phyloP scores from a whole-genome alignment of 2,888 invertebrate species.

The Pheosia gnoma region DNA sequence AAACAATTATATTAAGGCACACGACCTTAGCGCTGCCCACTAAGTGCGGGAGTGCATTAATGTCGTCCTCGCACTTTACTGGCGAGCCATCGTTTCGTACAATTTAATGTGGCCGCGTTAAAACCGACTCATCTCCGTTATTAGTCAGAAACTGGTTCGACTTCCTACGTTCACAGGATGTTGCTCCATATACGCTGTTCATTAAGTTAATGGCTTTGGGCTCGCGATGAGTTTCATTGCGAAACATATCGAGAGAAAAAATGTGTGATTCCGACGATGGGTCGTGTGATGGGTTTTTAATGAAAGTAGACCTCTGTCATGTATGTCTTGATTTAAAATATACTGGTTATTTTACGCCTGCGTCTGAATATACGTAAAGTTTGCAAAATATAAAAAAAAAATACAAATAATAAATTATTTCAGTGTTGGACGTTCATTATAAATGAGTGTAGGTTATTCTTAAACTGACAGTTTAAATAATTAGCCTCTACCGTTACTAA shows the following conservation, averaged over 20 bases:
- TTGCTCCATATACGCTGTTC: slow-evolving; percentile 78
- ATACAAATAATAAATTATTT: too few relatives aligned
- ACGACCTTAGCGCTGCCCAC: slow-evolving; percentile 52
- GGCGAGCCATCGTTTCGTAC: slow-evolving; percentile 33
- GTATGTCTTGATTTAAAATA: not conserved
- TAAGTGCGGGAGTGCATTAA: slow-evolving; percentile 62
- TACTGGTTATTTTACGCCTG: not conserved
- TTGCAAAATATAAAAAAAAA: too few relatives aligned
- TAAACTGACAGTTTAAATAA: too few relatives aligned
- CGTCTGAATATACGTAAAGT: too few relatives aligned
- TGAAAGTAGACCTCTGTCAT: slow-evolving; percentile 13
- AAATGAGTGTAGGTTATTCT: too few relatives aligned
- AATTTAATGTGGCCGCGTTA: slow-evolving; percentile 43
- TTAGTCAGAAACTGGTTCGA: slow-evolving; percentile 73
- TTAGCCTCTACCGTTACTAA: not conserved
- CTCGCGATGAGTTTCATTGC: slow-evolving; percentile 65
- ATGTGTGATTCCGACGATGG: slow-evolving; percentile 16
- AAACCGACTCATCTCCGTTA: slow-evolving; percentile 68
- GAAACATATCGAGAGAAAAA: slow-evolving; percentile 44
- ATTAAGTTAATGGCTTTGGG: slow-evolving; percentile 69
- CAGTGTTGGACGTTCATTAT: too few relatives aligned
- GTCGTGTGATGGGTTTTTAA: slow-evolving; percentile 40
- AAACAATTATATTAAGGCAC: slow-evolving; percentile 26
- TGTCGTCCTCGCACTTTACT: slow-evolving; percentile 66
- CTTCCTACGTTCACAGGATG: slow-evolving; percentile 78